A percentile compares a stretch with the other conserved stretches of the same genome.
Conservation (phyloP, 1,140 invertebrate genomes). For the Harpegnathos saltator region DNA sequence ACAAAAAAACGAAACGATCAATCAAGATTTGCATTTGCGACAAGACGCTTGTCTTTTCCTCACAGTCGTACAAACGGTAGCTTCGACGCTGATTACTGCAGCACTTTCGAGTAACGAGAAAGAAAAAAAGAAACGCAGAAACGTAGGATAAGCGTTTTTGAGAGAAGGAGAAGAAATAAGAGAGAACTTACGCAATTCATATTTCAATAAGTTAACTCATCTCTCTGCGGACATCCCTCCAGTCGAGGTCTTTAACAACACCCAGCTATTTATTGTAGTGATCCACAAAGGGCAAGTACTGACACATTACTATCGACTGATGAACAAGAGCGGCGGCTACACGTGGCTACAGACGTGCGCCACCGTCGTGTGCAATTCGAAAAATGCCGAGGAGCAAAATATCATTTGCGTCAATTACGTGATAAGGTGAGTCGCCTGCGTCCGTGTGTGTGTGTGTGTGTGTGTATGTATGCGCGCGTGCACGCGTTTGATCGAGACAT, state of each 20-base stretch:
- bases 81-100: constrained; percentile 38
- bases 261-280: constrained; percentile 88
- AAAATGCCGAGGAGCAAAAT: constrained; percentile 98
- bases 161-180: not conserved
- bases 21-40: constrained; percentile 12
- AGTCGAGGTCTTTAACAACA: not conserved
- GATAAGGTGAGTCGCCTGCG: constrained; percentile 90
- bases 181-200: not conserved
- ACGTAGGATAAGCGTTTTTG: too few relatives aligned
- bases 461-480: too few relatives aligned
- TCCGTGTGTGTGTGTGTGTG: too few relatives aligned
- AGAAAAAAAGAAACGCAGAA: too few relatives aligned
- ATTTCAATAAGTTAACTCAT: too few relatives aligned
- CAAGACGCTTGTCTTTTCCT: not conserved
- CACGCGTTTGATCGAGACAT: too few relatives aligned
- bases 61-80: constrained; percentile 56
- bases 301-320: constrained; percentile 97
- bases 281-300: constrained; percentile 98
- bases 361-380: constrained; percentile 97
- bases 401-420: constrained; percentile 99
- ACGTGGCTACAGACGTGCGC: constrained; percentile 99
- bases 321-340: constrained; percentile 98
- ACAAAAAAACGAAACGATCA: constrained; percentile 16
- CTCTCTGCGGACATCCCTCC: not conserved
- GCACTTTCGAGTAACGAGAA: not conserved